These are phyloP conservation scores for Drosophila micromelanica DNA, from an alignment of 1,140 invertebrate genomes.

Conservation along the genomic window DNA sequence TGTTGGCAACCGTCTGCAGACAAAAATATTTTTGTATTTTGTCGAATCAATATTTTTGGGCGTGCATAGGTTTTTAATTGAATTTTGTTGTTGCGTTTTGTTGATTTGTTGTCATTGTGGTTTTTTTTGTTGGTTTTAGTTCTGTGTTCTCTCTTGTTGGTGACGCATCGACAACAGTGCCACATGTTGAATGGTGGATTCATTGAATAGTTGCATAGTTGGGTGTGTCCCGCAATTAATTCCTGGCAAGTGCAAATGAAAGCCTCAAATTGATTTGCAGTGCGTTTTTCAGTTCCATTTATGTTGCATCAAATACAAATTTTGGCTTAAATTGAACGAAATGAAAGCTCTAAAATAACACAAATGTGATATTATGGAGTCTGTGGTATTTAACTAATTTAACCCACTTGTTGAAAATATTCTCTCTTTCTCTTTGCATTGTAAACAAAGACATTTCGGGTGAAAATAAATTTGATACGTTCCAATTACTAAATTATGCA, in stretches of 20 bases:
- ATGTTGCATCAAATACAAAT: neutral
- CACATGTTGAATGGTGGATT: constrained; percentile 27
- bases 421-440: neutral
- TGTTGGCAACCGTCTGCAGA: constrained; percentile 32
- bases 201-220: neutral
- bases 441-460: constrained; percentile 35
- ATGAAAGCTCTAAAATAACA: neutral
- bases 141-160: neutral
- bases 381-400: neutral
- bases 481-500: constrained; percentile 79
- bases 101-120: neutral
- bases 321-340: neutral
- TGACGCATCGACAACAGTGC: constrained; percentile 39
- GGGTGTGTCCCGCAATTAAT: constrained; percentile 4
- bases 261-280: constrained; percentile 14
- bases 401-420: neutral
- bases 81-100: constrained; percentile 55
- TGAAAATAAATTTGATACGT: constrained; percentile 81
- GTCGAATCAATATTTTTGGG: constrained; percentile 66
- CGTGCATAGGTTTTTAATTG: constrained; percentile 79
- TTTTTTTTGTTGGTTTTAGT: constrained; percentile 20
- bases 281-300: constrained; percentile 9
- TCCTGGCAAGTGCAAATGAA: constrained; percentile 28
- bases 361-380: neutral
- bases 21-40: constrained; percentile 46